Base-by-base conservation (phyloP, 2,797 vertebrate genomes). In the Lagorchestes hirsutus region DNA sequence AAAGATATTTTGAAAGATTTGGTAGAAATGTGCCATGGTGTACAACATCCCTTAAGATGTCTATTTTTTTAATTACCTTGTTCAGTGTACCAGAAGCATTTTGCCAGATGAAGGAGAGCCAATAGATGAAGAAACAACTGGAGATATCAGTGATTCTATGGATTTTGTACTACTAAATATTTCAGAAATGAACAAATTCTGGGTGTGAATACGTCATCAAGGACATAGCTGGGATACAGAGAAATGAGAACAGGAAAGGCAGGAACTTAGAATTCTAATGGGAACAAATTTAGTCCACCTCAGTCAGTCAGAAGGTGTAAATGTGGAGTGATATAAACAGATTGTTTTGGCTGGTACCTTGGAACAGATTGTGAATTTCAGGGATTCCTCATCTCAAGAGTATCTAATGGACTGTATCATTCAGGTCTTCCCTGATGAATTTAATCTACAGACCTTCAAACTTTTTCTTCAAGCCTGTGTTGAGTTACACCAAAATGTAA, bases 341-440 rank as follows among this genome's bases (percentile, higher is more conserved):
- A 99, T 99, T 90, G 99, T 99, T 97, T 98, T 99, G 92, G 91
- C 99, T 57, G 99, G 99, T 93, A 99, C 99, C 96, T 97, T 99
- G 98, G 99, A 99, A 97, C 99, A 99, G 97, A 99, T 99, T 54
- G 99, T 99, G 74, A 99, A 99, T 98, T 99, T 99, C 97, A 99
- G 99, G 98, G 99, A 99, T 98, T 99, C 99, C 1, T 97, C 99
- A 98, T 99, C 99, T 96, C 99, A 99, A 98, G 99, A 99, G 97
- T 99, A 99, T 98, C 99, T 99, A 92, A 99, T 99, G 99, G 99
- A 99, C 97, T 99, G 99, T 97, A 99, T 99, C 97, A 99, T 99
- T 98, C 99, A 99, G 99, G 99, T 99, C 97, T 99, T 99, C 96
- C 99, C 99, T 90, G 99, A 99, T 95, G 99, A 99, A 99, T 99